Conservation (phyloP, 2,113 vertebrate species). For the Tenrec ecaudatus region DNA sequence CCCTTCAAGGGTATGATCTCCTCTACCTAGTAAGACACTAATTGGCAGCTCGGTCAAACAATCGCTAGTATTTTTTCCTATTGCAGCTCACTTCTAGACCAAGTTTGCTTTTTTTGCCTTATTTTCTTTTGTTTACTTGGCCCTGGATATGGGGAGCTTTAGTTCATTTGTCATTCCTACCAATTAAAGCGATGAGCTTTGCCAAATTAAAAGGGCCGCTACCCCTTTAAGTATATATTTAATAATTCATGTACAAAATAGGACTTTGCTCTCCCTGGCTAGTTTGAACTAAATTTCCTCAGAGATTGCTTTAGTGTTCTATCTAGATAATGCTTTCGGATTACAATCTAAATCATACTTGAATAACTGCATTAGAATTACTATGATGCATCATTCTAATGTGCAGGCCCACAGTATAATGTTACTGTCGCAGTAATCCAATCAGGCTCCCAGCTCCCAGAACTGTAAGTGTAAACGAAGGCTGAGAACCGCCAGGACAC, state of each 20-base stretch:
- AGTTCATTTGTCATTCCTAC: slow-evolving; percentile 61
- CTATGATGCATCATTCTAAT: slow-evolving; percentile 64
- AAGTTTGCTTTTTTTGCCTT: neutral
- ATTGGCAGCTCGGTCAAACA: slow-evolving; percentile 60
- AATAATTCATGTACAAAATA: slow-evolving; percentile 78
- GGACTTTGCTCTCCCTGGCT: slow-evolving; percentile 8
- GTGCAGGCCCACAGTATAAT: slow-evolving; percentile 56
- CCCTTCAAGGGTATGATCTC: neutral
- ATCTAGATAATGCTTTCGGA: slow-evolving; percentile 64
- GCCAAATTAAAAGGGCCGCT: slow-evolving; percentile 68
- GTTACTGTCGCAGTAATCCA: slow-evolving; percentile 65
- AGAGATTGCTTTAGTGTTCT: slow-evolving; percentile 69
- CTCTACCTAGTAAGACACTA: neutral
- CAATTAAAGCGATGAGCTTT: slow-evolving; percentile 67
- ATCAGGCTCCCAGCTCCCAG: slow-evolving; percentile 62
- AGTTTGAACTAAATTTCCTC: slow-evolving; percentile 68
- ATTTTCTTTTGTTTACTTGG: slow-evolving; percentile 11
- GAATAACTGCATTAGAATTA: slow-evolving; percentile 66
- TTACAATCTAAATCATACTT: slow-evolving; percentile 74
- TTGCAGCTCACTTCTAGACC: neutral
- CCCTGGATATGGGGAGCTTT: slow-evolving; percentile 11
- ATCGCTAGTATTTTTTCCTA: neutral
- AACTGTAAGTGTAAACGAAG: slow-evolving; percentile 24
- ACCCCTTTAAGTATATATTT: slow-evolving; percentile 71
- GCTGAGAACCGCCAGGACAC: neutral